Evolutionary conservation across 2,888 invertebrate genomes (phyloP).

Genomic region (Meghimatium bilineatum): DNA sequence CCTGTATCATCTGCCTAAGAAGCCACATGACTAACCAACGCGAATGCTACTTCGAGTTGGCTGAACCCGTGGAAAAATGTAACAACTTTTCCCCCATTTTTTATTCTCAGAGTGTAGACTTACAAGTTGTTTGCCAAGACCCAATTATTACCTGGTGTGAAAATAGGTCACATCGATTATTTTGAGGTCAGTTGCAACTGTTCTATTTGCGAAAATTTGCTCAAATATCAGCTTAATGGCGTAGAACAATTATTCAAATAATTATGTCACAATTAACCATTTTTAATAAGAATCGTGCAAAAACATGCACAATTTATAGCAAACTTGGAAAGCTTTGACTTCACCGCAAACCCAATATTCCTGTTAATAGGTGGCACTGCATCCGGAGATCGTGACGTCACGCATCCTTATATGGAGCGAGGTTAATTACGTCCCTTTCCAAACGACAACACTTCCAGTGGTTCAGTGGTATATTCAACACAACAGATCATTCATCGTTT

Average conservation of each 20-base stretch:
- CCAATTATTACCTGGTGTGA: conserved; percentile 29
- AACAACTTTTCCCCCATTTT: not conserved
- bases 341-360: conserved; percentile 32
- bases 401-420: conserved; percentile 50
- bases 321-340: not conserved
- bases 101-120: not conserved
- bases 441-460: conserved; percentile 50
- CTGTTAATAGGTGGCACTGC: conserved; percentile 52
- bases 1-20: no score
- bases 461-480: conserved; percentile 4
- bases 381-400: conserved; percentile 51
- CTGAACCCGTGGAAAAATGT: not conserved
- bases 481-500: conserved; percentile 15
- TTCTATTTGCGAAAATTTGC: not conserved
- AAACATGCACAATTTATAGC: not conserved
- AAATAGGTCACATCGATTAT: conserved; percentile 43
- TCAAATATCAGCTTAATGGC: not conserved
- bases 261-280: not conserved
- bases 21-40: no score
- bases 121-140: conserved; percentile 44
- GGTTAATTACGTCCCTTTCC: conserved; percentile 49
- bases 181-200: conserved; percentile 18
- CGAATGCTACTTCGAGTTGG: no score
- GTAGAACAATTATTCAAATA: not conserved
- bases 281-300: not conserved